Percentiles rank a stretch among this genome's conserved stretches.
Conservation (phyloP, 2,113 vertebrate species). For the Ia io region DNA sequence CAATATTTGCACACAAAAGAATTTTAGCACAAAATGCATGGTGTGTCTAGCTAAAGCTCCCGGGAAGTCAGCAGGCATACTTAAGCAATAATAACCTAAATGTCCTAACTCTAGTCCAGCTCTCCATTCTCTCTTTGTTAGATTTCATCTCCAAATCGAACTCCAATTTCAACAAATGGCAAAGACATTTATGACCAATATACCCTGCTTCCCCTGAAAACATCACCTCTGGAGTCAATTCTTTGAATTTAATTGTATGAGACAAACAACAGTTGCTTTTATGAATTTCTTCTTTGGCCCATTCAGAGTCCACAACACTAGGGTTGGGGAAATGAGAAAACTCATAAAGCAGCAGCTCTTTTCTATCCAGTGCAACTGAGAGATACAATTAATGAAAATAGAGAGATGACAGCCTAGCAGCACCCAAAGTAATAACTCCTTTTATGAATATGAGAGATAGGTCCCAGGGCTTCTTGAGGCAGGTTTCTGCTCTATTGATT, state of each 20-base stretch:
- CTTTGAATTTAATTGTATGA: slow-evolving; percentile 70
- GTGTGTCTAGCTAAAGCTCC: not conserved
- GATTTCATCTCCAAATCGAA: slow-evolving; percentile 64
- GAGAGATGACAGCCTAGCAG: slow-evolving; percentile 6
- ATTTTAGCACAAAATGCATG: not conserved
- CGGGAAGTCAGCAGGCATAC: not conserved
- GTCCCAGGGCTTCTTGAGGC: not conserved
- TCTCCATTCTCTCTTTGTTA: slow-evolving; percentile 48
- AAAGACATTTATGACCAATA: slow-evolving; percentile 64
- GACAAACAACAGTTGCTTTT: slow-evolving; percentile 62
- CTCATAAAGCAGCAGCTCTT: slow-evolving; percentile 58
- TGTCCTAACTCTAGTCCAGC: not conserved
- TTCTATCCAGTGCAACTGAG: slow-evolving; percentile 15
- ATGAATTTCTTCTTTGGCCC: slow-evolving; percentile 47
- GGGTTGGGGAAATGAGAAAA: slow-evolving; percentile 64
- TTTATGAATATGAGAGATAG: slow-evolving; percentile 66
- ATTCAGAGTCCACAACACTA: slow-evolving; percentile 47
- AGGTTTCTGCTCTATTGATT: slow-evolving; percentile 49
- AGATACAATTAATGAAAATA: slow-evolving; percentile 71
- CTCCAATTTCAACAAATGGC: slow-evolving; percentile 66
- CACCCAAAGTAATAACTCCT: slow-evolving; percentile 63
- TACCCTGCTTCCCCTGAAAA: slow-evolving; percentile 44
- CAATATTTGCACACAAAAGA: not conserved
- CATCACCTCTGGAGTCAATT: slow-evolving; percentile 56
- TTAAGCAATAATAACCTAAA: slow-evolving; percentile 40